A percentile compares a stretch with the other conserved stretches of the same genome.
Conservation (phyloP, 1,140 invertebrate species). For the Pachyrhynchus sulphureomaculatus region DNA sequence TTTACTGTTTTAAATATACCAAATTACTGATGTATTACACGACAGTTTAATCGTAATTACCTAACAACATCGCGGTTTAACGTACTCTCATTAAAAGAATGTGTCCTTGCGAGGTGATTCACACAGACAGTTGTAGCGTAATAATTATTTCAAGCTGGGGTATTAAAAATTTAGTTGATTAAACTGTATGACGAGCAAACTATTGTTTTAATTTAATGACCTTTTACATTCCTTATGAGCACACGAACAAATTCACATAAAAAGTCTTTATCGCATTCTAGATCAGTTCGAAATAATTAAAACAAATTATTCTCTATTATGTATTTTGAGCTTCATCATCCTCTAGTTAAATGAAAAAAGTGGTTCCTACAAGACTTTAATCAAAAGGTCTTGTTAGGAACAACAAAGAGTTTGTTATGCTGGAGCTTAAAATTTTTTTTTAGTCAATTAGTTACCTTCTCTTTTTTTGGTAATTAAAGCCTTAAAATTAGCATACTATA, state of each 20-base stretch:
- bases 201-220: constrained; percentile 15
- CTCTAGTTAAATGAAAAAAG: neutral
- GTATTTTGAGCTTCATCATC: neutral
- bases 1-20: too few relatives aligned
- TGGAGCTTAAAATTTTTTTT: too few relatives aligned
- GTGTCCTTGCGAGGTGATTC: constrained; percentile 16
- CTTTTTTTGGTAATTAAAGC: too few relatives aligned
- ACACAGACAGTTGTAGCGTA: constrained; percentile 8
- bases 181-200: constrained; percentile 12
- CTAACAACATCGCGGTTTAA: constrained; percentile 7
- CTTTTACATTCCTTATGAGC: neutral
- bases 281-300: neutral
- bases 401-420: neutral
- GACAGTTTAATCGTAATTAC: neutral
- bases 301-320: constrained; percentile 4
- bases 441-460: too few relatives aligned
- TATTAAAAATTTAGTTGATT: constrained; percentile 16
- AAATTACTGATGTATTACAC: too few relatives aligned
- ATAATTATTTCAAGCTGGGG: constrained; percentile 3
- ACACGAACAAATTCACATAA: neutral
- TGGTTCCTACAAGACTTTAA: neutral
- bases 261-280: neutral
- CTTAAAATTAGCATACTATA: too few relatives aligned
- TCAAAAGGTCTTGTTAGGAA: neutral
- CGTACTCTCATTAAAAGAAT: constrained; percentile 11